Base-by-base conservation (phyloP, 1,140 invertebrate genomes). In the Oryzaephilus surinamensis region DNA sequence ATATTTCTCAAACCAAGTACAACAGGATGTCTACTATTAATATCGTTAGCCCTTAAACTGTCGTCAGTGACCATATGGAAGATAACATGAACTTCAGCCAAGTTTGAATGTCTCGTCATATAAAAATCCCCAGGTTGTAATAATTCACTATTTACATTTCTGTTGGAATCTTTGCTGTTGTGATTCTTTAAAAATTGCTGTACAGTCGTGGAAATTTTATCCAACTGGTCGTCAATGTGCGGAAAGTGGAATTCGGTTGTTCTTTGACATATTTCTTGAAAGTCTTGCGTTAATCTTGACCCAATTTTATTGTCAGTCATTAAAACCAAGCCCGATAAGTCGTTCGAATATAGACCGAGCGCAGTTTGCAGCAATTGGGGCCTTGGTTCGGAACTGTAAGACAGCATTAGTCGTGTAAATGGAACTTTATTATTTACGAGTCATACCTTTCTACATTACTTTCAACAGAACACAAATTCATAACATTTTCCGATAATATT, bases 1-100 rank as follows among this genome's bases (percentile, higher is more conserved):
- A 97, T 91, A 67, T 97, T 97, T 33, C 95, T 74, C 19, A 98
- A 68, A 3, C 91, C 94, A 29, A 97, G 70, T 43, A 99, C 93
- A n/a, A 84, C 88, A 7, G 92, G 84, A 73, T 98, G 92, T 11
- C 94, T 74, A 1, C 93, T 97, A 49, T 91, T 94, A 17, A 98
- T 92, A 55, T 97, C 94, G 42, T 76, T 80, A 66, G 69, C 50
- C 66, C 69, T 63, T 35, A 69, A 63, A 15, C 76, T 77, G 52
- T 86, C 84, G 61, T 91, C 85, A 1, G 78, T 76, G 0, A 97
- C 82, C 50, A 99, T 76, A 61, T 98, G 94, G 69, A 97, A 97
- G 38, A 97, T 79, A 3, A 94, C 77, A 67, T 97, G 92, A 26
- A 89, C 84, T 61, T 95, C 86, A 6, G 88, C 78, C 37, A 98